phyloP scores from a whole-genome alignment of 2,888 invertebrate species.

The Halictus ligatus region DNA sequence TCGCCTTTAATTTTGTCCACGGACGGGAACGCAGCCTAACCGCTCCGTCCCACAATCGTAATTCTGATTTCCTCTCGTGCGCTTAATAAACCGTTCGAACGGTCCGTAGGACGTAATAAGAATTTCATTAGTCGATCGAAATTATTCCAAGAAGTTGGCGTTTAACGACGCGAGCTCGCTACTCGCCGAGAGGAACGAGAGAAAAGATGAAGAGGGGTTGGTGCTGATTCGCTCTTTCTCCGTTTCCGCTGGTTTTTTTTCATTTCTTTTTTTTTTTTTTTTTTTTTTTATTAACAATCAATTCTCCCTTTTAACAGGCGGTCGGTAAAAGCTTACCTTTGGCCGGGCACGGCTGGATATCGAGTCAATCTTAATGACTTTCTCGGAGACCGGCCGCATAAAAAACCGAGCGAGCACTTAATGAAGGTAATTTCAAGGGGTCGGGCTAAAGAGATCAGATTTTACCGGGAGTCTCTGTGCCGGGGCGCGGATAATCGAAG shows the following conservation, averaged over 20 bases:
- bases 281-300: constrained; percentile 62
- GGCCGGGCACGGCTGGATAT: constrained; percentile 33
- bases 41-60: not conserved
- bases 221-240: not conserved
- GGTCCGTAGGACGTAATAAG: not conserved
- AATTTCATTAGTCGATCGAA: constrained; percentile 31
- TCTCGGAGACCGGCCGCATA: constrained; percentile 50
- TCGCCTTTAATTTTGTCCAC: not conserved
- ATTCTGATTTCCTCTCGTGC: not conserved
- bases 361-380: constrained; percentile 55
- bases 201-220: not conserved
- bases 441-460: constrained; percentile 69
- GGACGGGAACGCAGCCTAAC: not conserved
- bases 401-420: constrained; percentile 59
- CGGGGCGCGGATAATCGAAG: constrained; percentile 54
- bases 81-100: not conserved
- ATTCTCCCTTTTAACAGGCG: constrained; percentile 39
- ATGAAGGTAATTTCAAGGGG: constrained; percentile 73
- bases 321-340: constrained; percentile 29
- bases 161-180: constrained; percentile 13
- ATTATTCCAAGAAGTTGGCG: constrained; percentile 3
- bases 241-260: not conserved
- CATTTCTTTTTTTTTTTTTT: constrained; percentile 5
- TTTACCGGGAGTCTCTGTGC: constrained; percentile 57
- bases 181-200: not conserved